Percentiles rank a stretch among this genome's conserved stretches.
These are phyloP conservation scores for Catharus fuscescens DNA, from an alignment of 2,113 vertebrate species.

Conservation along the genomic window DNA sequence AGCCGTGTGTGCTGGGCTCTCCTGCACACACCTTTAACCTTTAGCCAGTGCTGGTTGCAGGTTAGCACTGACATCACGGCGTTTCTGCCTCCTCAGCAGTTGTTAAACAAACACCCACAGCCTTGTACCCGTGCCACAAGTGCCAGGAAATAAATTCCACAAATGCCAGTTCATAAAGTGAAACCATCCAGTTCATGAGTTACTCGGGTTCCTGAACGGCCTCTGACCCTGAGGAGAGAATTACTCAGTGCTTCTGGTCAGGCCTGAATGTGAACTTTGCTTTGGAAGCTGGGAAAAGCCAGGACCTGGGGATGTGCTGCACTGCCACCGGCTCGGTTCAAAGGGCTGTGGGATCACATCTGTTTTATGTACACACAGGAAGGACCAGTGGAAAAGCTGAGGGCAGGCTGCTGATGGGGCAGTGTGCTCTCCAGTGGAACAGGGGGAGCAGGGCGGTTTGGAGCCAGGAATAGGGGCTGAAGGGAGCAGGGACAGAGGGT, in stretches of 20 bases:
- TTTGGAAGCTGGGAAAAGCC: not conserved
- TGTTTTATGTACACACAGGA: fast-evolving
- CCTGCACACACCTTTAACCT: not conserved
- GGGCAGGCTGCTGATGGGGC: too few relatives aligned
- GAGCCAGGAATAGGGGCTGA: not conserved
- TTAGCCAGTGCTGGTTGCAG: not conserved
- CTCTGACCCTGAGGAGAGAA: not conserved
- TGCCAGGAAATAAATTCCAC: not conserved
- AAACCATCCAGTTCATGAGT: not conserved
- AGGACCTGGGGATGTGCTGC: not conserved
- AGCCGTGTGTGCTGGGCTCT: fast-evolving
- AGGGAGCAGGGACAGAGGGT: fast-evolving
- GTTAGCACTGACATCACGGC: not conserved
- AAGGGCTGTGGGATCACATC: not conserved
- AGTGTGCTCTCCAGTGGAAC: fast-evolving
- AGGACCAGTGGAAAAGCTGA: not conserved
- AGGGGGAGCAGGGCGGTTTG: fast-evolving
- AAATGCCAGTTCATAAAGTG: not conserved
- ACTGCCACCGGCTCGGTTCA: fast-evolving
- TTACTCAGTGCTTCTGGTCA: not conserved
- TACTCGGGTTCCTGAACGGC: not conserved
- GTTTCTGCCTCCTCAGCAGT: not conserved
- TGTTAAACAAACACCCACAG: not conserved
- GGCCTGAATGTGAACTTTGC: not conserved
- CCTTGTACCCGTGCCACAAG: not conserved